phyloP scores from a whole-genome alignment of 1,140 invertebrate genomes.

The Drosophila willistoni region DNA sequence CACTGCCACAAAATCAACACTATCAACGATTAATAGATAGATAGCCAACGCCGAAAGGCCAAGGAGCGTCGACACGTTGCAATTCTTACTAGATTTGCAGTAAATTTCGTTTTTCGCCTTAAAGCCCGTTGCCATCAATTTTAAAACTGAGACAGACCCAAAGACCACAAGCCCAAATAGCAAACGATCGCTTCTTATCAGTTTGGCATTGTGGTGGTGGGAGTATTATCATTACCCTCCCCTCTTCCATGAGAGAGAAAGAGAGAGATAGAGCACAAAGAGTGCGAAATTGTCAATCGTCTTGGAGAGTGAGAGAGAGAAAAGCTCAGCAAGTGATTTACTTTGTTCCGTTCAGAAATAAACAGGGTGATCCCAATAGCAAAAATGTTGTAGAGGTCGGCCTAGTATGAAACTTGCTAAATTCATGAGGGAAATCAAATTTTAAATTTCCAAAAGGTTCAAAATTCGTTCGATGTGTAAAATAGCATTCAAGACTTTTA shows the following conservation, averaged over 20 bases:
- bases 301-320: not conserved
- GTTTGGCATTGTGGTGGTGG: conserved; percentile 7
- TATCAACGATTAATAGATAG: not conserved
- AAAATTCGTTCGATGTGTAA: too few relatives aligned
- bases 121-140: conserved; percentile 2
- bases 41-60: not conserved
- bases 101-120: not conserved
- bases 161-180: not conserved
- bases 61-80: not conserved
- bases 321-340: not conserved
- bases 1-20: not conserved
- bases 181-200: conserved; percentile 2
- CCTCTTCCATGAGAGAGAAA: not conserved
- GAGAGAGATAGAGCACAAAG: not conserved
- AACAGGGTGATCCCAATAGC: not conserved
- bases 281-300: not conserved
- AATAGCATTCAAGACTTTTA: too few relatives aligned
- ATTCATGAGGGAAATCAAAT: too few relatives aligned
- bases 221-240: not conserved
- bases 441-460: too few relatives aligned
- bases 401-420: too few relatives aligned
- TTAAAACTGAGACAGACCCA: not conserved
- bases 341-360: not conserved
- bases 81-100: not conserved
- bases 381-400: not conserved